Conservation (phyloP, 2,113 vertebrate genomes). For the Neolamprologus kungweensis region DNA sequence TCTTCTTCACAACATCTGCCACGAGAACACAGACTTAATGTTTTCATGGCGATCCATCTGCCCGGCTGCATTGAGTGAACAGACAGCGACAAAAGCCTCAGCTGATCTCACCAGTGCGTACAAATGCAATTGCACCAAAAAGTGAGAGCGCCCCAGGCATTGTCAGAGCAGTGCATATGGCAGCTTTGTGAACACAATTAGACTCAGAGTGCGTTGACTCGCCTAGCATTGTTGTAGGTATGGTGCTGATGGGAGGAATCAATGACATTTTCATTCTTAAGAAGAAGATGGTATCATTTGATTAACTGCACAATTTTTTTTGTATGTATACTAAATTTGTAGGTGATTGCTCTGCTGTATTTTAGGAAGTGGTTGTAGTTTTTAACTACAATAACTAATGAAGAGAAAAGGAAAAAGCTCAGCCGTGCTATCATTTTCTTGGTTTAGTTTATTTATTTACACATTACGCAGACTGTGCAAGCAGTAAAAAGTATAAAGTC, state of each 20-base stretch:
- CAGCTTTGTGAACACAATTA: background rate
- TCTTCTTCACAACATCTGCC: background rate
- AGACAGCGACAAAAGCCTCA: constrained; percentile 23
- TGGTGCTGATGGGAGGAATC: background rate
- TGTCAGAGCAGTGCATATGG: constrained; percentile 8
- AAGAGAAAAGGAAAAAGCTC: background rate
- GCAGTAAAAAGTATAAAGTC: background rate
- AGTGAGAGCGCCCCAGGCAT: constrained; percentile 21
- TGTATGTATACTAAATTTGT: background rate
- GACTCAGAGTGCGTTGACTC: background rate
- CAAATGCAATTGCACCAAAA: constrained; percentile 62
- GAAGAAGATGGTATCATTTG: background rate
- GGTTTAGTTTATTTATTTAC: background rate
- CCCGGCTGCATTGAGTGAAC: background rate
- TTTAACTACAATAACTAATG: background rate
- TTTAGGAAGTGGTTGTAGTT: background rate
- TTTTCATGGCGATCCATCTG: constrained; percentile 32
- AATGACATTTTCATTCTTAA: background rate
- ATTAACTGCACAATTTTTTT: background rate
- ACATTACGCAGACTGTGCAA: background rate
- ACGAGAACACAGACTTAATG: background rate
- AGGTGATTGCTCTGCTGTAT: background rate
- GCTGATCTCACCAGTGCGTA: constrained; percentile 40
- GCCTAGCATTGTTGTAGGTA: background rate
- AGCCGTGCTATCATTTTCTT: background rate